Evolutionary conservation across 2,113 vertebrate genomes (phyloP).

Genomic region (Carassius carassius): DNA sequence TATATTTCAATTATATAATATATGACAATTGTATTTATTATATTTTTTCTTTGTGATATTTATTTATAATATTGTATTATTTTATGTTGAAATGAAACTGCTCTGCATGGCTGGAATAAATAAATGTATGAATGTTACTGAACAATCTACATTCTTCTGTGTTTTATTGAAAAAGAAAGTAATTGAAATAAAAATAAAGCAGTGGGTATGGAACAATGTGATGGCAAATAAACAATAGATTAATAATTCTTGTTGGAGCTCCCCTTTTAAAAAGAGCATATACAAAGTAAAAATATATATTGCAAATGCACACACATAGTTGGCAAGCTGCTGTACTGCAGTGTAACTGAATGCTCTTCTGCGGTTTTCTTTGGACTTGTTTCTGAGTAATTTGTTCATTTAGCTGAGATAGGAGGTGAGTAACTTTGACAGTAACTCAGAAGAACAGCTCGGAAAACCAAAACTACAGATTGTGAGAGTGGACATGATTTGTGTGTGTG

Average conservation of each 20-base stretch:
- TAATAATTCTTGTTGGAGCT: not conserved
- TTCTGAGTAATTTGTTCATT: conserved; percentile 50
- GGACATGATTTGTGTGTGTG: conserved; percentile 47
- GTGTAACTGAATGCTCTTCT: conserved; percentile 46
- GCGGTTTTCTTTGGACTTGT: conserved; percentile 52
- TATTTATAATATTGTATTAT: too few species aligned
- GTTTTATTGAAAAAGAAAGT: too few species aligned
- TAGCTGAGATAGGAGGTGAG: conserved; percentile 50
- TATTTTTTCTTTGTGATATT: too few species aligned
- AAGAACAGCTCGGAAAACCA: conserved; percentile 44
- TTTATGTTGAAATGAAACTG: too few species aligned
- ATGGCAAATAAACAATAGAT: not conserved
- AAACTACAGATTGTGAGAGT: conserved; percentile 34
- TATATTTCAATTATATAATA: too few species aligned
- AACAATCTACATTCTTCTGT: too few species aligned
- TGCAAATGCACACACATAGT: not conserved
- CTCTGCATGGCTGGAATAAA: too few species aligned
- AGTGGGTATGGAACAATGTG: too few species aligned
- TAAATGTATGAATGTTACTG: too few species aligned
- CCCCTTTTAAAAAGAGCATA: not conserved
- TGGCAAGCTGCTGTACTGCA: conserved; percentile 42
- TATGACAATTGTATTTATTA: too few species aligned
- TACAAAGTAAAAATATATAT: conserved; percentile 8
- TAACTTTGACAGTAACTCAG: conserved; percentile 48
- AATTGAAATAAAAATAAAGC: too few species aligned